phyloP scores from a whole-genome alignment of 2,797 vertebrate genomes.

The Malurus leucopterus region DNA sequence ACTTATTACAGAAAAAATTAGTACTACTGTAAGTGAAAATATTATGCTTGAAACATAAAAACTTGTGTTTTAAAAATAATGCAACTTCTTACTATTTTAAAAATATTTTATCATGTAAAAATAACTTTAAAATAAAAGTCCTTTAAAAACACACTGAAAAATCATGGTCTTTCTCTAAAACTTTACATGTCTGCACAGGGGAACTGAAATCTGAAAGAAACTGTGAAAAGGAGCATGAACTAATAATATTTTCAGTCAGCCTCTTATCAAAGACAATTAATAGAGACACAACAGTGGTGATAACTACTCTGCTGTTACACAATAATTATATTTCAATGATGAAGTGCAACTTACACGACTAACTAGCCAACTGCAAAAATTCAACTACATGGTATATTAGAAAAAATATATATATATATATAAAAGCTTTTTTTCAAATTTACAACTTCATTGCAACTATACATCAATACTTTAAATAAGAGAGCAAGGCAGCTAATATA shows the following conservation, averaged over 20 bases:
- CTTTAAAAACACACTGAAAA: neutral
- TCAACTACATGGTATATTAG: neutral
- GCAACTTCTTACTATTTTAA: neutral
- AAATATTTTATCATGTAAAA: neutral
- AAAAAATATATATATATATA: neutral
- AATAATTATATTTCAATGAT: neutral
- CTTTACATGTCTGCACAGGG: neutral
- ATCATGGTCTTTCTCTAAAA: neutral
- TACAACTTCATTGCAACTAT: neutral
- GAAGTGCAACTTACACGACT: neutral
- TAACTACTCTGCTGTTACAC: neutral
- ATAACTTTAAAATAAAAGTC: neutral
- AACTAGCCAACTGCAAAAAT: neutral
- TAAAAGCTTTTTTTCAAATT: neutral
- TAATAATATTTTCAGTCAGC: neutral
- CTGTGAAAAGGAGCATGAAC: neutral
- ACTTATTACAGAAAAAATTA: neutral
- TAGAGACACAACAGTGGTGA: neutral
- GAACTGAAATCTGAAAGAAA: neutral
- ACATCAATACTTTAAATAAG: neutral
- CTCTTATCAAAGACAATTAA: neutral
- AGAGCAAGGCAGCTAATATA: neutral
- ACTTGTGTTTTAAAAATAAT: fast-evolving
- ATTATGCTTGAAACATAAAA: neutral
- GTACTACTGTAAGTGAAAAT: neutral